Percentiles rank a stretch among this genome's conserved stretches.
Evolutionary conservation across 1,140 invertebrate species (phyloP).

Genomic region (Pantala flavescens): DNA sequence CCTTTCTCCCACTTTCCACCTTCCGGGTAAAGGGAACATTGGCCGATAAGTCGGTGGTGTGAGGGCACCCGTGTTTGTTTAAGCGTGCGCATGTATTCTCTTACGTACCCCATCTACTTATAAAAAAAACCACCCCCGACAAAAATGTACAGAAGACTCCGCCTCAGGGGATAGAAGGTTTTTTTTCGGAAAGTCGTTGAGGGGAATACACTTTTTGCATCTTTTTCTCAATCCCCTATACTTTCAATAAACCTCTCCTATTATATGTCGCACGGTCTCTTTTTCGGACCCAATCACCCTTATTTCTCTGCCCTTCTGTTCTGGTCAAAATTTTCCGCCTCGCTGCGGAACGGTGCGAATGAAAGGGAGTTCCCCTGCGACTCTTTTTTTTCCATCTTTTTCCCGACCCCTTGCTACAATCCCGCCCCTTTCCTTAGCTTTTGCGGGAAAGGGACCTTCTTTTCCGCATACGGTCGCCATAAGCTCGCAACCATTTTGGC

Average conservation of each 20-base stretch:
- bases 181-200: no score
- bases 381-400: not conserved
- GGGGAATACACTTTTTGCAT: not conserved
- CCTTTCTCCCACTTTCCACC: no score
- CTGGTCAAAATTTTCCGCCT: slow-evolving; percentile 5
- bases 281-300: not conserved
- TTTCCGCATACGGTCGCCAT: no score
- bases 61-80: slow-evolving; percentile 3
- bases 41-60: not conserved
- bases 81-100: not conserved
- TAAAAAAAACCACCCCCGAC: not conserved
- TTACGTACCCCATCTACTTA: not conserved
- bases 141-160: not conserved
- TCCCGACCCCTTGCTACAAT: not conserved
- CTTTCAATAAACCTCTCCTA: not conserved
- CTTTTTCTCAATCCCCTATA: not conserved
- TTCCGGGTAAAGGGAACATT: no score
- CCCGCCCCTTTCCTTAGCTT: not conserved
- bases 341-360: not conserved
- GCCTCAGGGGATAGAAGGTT: no score
- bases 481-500: no score
- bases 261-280: not conserved
- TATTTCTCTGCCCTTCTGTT: not conserved
- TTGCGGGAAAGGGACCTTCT: no score
- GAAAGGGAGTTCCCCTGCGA: not conserved